phyloP scores from a whole-genome alignment of 2,888 invertebrate genomes.

The Laspeyria flexula region DNA sequence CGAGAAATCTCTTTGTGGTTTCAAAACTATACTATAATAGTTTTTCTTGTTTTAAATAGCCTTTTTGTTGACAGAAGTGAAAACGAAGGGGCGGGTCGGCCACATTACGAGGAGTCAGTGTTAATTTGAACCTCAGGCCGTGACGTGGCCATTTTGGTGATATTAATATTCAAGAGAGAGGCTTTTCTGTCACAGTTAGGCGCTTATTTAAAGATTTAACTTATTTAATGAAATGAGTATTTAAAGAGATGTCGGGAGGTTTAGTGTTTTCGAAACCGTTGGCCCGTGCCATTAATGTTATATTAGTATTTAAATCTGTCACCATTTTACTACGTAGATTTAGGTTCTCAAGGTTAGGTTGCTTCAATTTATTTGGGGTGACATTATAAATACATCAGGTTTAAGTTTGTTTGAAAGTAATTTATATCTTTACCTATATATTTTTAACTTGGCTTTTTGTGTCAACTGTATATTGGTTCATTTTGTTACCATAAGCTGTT shows the following conservation, averaged over 20 bases:
- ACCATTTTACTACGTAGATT: too few relatives aligned
- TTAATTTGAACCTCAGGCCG: slow-evolving; percentile 46
- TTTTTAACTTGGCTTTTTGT: too few relatives aligned
- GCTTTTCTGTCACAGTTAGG: slow-evolving; percentile 30
- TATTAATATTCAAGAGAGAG: slow-evolving; percentile 48
- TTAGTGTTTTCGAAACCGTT: neutral
- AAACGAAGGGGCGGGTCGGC: slow-evolving; percentile 7
- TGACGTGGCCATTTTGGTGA: slow-evolving; percentile 47
- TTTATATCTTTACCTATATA: too few relatives aligned
- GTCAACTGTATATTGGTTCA: too few relatives aligned
- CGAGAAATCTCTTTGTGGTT: slow-evolving; percentile 30
- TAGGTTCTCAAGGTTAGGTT: too few relatives aligned
- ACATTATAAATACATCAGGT: too few relatives aligned
- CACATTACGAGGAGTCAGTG: slow-evolving; percentile 32
- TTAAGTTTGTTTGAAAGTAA: too few relatives aligned
- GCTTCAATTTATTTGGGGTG: too few relatives aligned
- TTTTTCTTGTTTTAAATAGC: slow-evolving; percentile 25
- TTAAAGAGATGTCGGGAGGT: slow-evolving; percentile 12
- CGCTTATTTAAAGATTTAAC: slow-evolving; percentile 31
- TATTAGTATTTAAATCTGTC: too few relatives aligned
- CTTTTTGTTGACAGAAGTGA: slow-evolving; percentile 10
- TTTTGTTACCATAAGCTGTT: too few relatives aligned
- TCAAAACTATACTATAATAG: slow-evolving; percentile 22
- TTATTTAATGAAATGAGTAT: slow-evolving; percentile 25
- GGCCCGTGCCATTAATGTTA: neutral